Base-by-base conservation (phyloP, 30 jellyfish, hydroid and myxozoan genomes). In the Nemopilema nomurai region DNA sequence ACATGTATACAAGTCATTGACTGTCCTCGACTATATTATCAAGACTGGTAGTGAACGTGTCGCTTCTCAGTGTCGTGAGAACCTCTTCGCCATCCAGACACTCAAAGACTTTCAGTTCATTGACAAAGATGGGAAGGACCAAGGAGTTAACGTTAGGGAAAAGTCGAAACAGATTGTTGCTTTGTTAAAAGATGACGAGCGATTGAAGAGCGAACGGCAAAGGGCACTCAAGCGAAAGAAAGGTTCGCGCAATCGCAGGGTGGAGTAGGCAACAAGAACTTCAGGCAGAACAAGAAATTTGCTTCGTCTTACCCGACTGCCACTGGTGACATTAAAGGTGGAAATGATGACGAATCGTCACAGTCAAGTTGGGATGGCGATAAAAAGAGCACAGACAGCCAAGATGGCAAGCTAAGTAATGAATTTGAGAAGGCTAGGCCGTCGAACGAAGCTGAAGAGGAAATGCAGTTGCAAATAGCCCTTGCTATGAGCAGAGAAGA, bases 71-170 rank as follows among this genome's bases (percentile, higher is more conserved):
- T 94, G 99, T 81, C 92, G 97, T 63, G 99, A 94, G 70, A 94
- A 94, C 76, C 95, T 94, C 74, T 94, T 89, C 84, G 99, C 98
- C 16, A 90, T 95, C 50, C 95, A 95, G 63, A 90, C 99, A 28
- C 70, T 95, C 71, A 95, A 90, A 71, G 98, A 90, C 79, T 95
- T 95, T 80, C 97, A 90, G 71, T 95, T 84, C 84, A 87, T 95
- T 65, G 99, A 95, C 81, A 95, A 95, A 79, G 99, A 95, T 67
- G 99, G 99, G 16, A 95, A 95, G 72, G 99, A 95, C 70, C 97
- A 95, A 76, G 99, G 99, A 23, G 76, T 87, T n/a, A 90, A 90
- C 77, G 97, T 95, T 51, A 79, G 99, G 25, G 99, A 95, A 72
- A 90, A 90, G 87, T 90, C 99, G 8, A 95, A 95, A 79, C 93